These are phyloP conservation scores for Carabus problematicus DNA, from an alignment of 2,888 invertebrate genomes.

Conservation along the genomic window DNA sequence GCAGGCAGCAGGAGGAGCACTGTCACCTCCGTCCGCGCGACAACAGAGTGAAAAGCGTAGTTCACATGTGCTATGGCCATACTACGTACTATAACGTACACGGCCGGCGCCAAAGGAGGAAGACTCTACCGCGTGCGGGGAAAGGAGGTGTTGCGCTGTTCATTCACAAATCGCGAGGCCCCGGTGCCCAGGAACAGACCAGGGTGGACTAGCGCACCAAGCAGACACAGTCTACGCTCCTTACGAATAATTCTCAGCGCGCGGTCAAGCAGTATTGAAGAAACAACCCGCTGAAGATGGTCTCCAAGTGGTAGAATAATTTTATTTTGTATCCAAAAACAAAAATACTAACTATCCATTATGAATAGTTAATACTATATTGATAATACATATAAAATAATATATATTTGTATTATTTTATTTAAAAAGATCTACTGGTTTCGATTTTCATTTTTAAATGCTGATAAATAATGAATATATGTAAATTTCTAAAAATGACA, in stretches of 20 bases:
- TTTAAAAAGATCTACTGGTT: no score
- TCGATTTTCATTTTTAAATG: no score
- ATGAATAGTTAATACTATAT: no score
- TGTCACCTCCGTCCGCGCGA: background rate
- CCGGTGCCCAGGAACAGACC: no score
- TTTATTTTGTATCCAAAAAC: background rate
- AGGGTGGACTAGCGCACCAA: conserved; percentile 7
- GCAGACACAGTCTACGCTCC: conserved; percentile 14
- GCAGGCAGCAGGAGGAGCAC: background rate
- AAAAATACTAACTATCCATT: no score
- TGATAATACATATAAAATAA: no score
- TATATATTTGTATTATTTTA: no score
- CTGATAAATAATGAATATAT: no score
- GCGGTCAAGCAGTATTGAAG: conserved; percentile 9
- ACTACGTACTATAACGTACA: conserved; percentile 2
- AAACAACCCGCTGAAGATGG: conserved; percentile 9
- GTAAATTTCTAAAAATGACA: no score
- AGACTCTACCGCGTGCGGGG: conserved; percentile 15
- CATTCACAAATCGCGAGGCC: no score
- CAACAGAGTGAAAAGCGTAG: no score
- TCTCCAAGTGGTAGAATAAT: conserved; percentile 14
- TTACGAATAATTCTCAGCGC: conserved; percentile 13
- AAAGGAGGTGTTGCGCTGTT: conserved; percentile 22
- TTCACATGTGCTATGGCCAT: no score
- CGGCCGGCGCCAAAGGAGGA: conserved; percentile 11